Percentiles rank a stretch among this genome's conserved stretches.
phyloP scores from a whole-genome alignment of 2,113 vertebrate species.

The Myotis brandtii region DNA sequence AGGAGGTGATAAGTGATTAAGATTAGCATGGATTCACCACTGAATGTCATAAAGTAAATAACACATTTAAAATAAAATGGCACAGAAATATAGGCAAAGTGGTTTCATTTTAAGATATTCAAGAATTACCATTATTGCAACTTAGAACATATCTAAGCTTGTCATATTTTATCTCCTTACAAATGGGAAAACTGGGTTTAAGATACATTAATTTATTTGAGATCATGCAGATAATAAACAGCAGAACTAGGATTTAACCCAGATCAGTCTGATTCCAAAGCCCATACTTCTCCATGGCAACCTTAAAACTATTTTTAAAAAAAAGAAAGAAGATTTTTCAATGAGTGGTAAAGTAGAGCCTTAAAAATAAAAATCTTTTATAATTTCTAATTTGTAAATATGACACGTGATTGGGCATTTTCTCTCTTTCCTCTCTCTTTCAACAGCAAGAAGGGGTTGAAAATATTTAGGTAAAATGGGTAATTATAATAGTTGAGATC shows the following conservation, averaged over 20 bases:
- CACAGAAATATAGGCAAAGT: constrained; percentile 41
- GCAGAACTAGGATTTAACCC: constrained; percentile 52
- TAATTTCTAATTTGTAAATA: constrained; percentile 49
- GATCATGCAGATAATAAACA: constrained; percentile 57
- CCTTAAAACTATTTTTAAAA: not conserved
- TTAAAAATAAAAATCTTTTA: constrained; percentile 38
- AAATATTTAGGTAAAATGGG: not conserved
- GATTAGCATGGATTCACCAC: not conserved
- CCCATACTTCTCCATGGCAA: not conserved
- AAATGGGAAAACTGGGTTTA: constrained; percentile 52
- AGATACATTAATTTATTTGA: constrained; percentile 21
- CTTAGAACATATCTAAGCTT: constrained; percentile 10
- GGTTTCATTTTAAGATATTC: constrained; percentile 43
- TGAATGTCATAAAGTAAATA: constrained; percentile 39
- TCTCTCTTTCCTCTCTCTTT: not conserved
- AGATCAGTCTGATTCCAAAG: constrained; percentile 54
- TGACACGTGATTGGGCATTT: not conserved
- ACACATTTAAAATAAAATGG: constrained; percentile 38
- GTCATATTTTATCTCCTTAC: constrained; percentile 50
- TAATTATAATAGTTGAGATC: not conserved
- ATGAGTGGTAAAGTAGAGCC: not conserved
- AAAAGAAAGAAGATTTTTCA: not conserved
- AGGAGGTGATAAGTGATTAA: constrained; percentile 27
- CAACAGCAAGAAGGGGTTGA: constrained; percentile 5
- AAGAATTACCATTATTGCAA: constrained; percentile 32